A percentile compares a stretch with the other conserved stretches of the same genome.
Evolutionary conservation across 2,797 vertebrate species (phyloP).

Genomic region (Chiloscyllium punctatum): DNA sequence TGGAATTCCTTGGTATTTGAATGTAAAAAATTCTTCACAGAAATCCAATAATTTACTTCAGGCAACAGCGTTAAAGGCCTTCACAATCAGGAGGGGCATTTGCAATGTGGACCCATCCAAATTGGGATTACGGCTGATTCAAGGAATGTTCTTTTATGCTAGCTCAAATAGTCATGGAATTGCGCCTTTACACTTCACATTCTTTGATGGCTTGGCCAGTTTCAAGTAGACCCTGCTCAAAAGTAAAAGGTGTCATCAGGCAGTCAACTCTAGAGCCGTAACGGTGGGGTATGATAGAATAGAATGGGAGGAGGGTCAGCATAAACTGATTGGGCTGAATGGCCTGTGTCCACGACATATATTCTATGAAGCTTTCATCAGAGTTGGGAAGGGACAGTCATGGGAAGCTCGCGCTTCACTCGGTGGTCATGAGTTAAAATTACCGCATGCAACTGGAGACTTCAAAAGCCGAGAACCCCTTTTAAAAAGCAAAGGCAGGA

Average conservation of each 20-base stretch:
- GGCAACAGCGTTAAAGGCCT: not conserved
- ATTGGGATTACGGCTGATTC: too few relatives aligned
- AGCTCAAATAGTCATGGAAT: not conserved
- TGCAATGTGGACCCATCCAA: not conserved
- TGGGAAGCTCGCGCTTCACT: too few relatives aligned
- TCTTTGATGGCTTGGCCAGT: not conserved
- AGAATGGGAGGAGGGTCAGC: not conserved
- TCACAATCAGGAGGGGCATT: not conserved
- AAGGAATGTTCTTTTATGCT: not conserved
- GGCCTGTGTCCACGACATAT: too few relatives aligned
- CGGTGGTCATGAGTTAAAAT: not conserved
- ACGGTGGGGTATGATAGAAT: not conserved
- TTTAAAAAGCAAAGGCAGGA: not conserved
- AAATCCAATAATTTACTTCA: not conserved
- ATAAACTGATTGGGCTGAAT: not conserved
- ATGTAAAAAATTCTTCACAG: not conserved
- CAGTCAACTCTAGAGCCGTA: not conserved
- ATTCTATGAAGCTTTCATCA: not conserved
- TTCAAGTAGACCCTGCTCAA: not conserved
- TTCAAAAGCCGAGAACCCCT: too few relatives aligned
- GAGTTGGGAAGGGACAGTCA: too few relatives aligned
- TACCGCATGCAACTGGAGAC: not conserved
- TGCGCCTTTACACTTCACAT: not conserved
- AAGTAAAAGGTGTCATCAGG: not conserved
- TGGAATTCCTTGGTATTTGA: not conserved